Evolutionary conservation across 2,888 invertebrate species (phyloP).

Genomic region (Ptychoptera contaminata): DNA sequence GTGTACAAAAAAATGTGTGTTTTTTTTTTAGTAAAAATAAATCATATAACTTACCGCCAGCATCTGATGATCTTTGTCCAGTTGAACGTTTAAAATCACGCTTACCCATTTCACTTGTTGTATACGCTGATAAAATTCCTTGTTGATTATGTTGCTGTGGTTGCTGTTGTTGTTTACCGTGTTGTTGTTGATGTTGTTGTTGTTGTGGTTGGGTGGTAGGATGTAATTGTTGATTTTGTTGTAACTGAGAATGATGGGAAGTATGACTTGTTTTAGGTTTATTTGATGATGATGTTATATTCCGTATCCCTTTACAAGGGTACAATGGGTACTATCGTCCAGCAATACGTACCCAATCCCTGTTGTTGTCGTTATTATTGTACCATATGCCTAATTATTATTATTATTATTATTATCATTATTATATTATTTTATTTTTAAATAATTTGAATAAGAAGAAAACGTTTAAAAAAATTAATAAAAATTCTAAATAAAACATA

Average conservation of each 20-base stretch:
- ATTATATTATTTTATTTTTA: too few species aligned
- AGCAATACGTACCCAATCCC: slow-evolving; percentile 32
- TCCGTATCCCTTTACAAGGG: slow-evolving; percentile 31
- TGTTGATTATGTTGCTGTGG: slow-evolving; percentile 6
- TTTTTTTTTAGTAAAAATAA: not conserved
- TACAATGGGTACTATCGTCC: slow-evolving; percentile 33
- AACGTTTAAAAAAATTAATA: too few species aligned
- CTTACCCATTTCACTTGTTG: slow-evolving; percentile 22
- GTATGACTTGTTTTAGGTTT: slow-evolving; percentile 20
- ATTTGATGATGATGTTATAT: slow-evolving; percentile 25
- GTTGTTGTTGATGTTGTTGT: slow-evolving; percentile 11
- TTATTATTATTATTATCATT: not conserved
- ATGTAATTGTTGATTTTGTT: slow-evolving; percentile 4
- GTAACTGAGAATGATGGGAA: slow-evolving; percentile 1
- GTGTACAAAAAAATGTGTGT: too few species aligned
- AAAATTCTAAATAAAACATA: too few species aligned
- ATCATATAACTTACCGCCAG: slow-evolving; percentile 11
- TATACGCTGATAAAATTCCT: not conserved
- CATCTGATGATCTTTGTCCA: slow-evolving; percentile 12
- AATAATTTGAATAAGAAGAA: too few species aligned
- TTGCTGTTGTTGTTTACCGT: slow-evolving; percentile 19
- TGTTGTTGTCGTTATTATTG: slow-evolving; percentile 29
- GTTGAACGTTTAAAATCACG: slow-evolving; percentile 30
- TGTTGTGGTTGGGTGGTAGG: slow-evolving; percentile 1
- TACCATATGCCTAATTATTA: slow-evolving; percentile 28